Evolutionary conservation across 2,888 invertebrate species (phyloP).

Genomic region (Apotomis turbidana): DNA sequence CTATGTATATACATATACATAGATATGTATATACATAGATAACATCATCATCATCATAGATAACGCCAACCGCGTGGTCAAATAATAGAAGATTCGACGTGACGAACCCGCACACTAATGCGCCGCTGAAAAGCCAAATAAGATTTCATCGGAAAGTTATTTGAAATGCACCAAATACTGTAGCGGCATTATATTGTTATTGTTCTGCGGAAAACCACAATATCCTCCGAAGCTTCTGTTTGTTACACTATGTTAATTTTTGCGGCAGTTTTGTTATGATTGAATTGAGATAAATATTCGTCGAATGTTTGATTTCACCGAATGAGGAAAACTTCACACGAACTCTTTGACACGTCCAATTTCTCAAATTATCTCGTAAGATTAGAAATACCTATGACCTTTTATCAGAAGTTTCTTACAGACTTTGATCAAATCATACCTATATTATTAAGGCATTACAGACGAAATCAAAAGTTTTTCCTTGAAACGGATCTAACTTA

Average conservation of each 20-base stretch:
- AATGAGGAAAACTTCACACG: no score
- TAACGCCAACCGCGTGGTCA: neutral
- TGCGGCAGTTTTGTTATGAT: neutral
- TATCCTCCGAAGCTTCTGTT: conserved; percentile 1
- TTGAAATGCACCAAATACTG: conserved; percentile 25
- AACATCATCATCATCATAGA: no score
- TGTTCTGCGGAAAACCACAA: neutral
- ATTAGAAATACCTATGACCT: no score
- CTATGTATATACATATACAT: no score
- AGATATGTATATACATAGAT: no score
- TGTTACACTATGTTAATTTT: conserved; percentile 3
- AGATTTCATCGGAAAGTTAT: conserved; percentile 39
- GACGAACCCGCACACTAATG: conserved; percentile 43
- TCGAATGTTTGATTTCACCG: no score
- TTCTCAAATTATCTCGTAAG: no score
- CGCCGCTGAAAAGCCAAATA: conserved; percentile 40
- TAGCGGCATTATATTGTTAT: conserved; percentile 14
- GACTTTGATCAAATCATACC: no score
- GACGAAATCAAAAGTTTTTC: neutral
- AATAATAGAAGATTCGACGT: conserved; percentile 34
- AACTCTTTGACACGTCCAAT: no score
- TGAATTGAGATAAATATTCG: neutral
- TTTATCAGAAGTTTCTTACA: no score
- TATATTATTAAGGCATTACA: neutral
- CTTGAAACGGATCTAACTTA: neutral